Base-by-base conservation (phyloP, 1,140 invertebrate genomes). In the Drosophila quadrilineata region DNA sequence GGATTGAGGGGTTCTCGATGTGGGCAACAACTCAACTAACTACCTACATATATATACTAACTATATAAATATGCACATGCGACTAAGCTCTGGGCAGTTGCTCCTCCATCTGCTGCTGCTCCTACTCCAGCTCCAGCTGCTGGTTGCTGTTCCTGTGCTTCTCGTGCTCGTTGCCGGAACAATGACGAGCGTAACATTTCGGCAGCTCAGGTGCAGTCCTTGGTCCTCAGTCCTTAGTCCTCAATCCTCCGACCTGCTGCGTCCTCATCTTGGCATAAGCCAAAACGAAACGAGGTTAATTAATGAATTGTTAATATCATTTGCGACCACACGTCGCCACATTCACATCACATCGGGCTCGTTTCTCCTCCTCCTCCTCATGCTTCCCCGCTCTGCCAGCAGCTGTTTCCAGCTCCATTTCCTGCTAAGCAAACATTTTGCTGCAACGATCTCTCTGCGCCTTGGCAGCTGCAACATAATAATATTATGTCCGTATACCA, bases 301-400 rank as follows among this genome's bases (percentile, higher is more conserved):
- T 84, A 84, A 84, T 84, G 79, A 84, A 84, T 84, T 84, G 79
- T 84, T 84, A 84, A 84, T 84, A 84, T 84, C 65, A 85, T 84
- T 84, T 84, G 79, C 77, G 74, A 79, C 79, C 74, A 84, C 79
- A 84, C 79, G 70, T 84, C 73, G 79, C 69, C 77, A 79, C 79
- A 85, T 66, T 67, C 41, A 70, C 69, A 59, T 63, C 65, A 35
- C 16, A 28, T 29, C 12, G 16, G 10, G 24, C 31, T 40, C 10
- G 28, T 12, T 1, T 10, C 9, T 3, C 31, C 12, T 12, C 38
- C 14, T 10, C 41, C 29, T 8, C 35, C 35, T 17, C 45, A 19
- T 40, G 10, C 16, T 2, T 28, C 2, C 33, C 12, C 3, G 12
- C 46, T 36, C 33, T n/a, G n/a, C n/a, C n/a, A n/a, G n/a, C n/a